Evolutionary conservation across 2,797 vertebrate species (phyloP), one percentile per base, ranked within the genome.

Genomic region (Nannoperca obscura): DNA sequence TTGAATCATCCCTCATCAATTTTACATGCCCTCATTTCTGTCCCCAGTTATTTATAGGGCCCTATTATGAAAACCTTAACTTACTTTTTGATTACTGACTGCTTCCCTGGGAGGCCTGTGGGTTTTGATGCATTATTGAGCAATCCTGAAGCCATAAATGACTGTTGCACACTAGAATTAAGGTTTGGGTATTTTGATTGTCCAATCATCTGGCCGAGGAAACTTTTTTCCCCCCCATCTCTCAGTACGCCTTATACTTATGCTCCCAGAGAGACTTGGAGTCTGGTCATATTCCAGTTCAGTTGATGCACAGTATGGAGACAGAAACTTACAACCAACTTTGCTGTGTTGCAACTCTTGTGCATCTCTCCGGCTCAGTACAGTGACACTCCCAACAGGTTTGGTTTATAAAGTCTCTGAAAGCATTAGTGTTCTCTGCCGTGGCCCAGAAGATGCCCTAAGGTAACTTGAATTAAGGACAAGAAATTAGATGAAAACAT

Each of bases 41-140:
- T 93, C 91, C 85, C 89, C 71, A 83, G 88, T 91, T 95, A 94
- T 95, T 95, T 95, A 92, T 95, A 94, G 90, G 88, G 78, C 60
- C 76, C 89, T 93, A 93, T 95, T 95, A 95, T 94, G 87, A 94
- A 94, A 94, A 90, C 90, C 89, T 87, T 92, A 93, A 93, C 92
- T 93, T 92, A 92, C 91, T 93, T 94, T 93, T 92, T 94, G 93
- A 95, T 95, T 94, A 92, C 91, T 69, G 91, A 87, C 88, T 86
- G 78, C 84, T 84, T 89, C 71, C 88, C 86, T 88, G 71, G 61
- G 88, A 90, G 88, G 86, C 84, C 58, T 80, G 76, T 85, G 88
- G 90, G 80, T 88, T 94, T 89, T 91, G 83, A 94, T 95, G 90
- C 88, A 93, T 95, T 94, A 94, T 94, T 93, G 91, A 94, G 88